Base-by-base conservation (phyloP, 2,888 invertebrate genomes). In the Sinohyriopsis cumingii region DNA sequence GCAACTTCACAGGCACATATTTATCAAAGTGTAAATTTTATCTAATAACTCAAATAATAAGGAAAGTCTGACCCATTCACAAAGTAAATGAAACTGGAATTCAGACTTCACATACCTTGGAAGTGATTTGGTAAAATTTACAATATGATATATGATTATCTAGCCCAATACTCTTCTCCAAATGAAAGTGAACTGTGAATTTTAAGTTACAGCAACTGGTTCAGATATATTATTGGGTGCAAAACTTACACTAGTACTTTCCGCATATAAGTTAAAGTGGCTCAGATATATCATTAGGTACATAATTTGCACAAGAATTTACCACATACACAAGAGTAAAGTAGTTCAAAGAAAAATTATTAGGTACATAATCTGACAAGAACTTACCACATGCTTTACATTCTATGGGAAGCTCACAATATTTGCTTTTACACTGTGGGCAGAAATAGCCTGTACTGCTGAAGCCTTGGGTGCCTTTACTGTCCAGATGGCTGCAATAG, bases 381-480 rank as follows among this genome's bases (percentile, higher is more conserved):
- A 55, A 86, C 89, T 83, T 78, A 91, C 91, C 96, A 90, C 99
- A 99, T 18, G 96, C 95, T 86, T 95, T 93, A 89, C 99, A 99
- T 91, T 99, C 98, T 5, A 97, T 96, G 0, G 99, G 99, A 84
- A 99, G 92, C 89, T 98, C 97, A 91, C 99, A 99, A 91, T 99
- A 99, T 91, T 98, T 97, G 91, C 96, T 96, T 84, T 95, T 94
- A 90, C 99, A 99, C 90, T 99, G 97, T 2, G 91, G 92, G 83
- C 92, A 93, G 77, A 91, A 90, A 80, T 91, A 92, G 15, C 91
- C 91, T 20, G 79, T 82, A 53, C 81, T 88, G 63, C 87, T 86
- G 73, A 89, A 87, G 1, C 86, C 87, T 59, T 87, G 82, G 25
- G 76, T 71, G 9, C 76, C 75, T 70, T 86, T 85, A 66, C 88